phyloP scores from a whole-genome alignment of 2,113 vertebrate genomes.

The Rhagologus leucostigma region DNA sequence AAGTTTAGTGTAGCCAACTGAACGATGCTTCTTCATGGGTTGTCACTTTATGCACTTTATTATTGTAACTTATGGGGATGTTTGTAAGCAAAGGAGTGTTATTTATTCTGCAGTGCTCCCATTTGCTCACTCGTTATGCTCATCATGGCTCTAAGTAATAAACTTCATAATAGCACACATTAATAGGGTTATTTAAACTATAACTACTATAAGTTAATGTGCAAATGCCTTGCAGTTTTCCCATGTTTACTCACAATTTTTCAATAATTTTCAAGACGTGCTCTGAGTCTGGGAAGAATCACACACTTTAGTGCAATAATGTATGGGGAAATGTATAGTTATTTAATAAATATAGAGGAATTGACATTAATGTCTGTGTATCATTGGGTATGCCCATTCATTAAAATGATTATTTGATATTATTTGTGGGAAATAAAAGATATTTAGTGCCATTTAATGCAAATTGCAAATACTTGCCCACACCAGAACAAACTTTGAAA shows the following conservation, averaged over 20 bases:
- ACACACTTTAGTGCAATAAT: conserved; percentile 49
- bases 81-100: conserved; percentile 59
- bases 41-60: conserved; percentile 55
- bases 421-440: conserved; percentile 19
- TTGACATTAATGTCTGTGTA: not conserved
- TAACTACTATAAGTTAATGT: conserved; percentile 36
- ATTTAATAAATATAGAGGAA: conserved; percentile 60
- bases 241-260: conserved; percentile 38
- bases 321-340: not conserved
- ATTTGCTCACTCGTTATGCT: conserved; percentile 41
- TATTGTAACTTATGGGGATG: conserved; percentile 58
- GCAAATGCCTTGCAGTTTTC: conserved; percentile 35
- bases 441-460: conserved; percentile 34
- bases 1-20: conserved; percentile 51
- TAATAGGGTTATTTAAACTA: conserved; percentile 63
- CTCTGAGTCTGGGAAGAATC: not conserved
- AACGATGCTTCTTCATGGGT: conserved; percentile 41
- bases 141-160: conserved; percentile 47
- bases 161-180: conserved; percentile 39
- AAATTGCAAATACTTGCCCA: conserved; percentile 44
- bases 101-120: conserved; percentile 43
- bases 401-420: conserved; percentile 57
- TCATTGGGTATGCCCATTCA: conserved; percentile 9
- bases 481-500: conserved; percentile 23
- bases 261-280: not conserved